Evolutionary conservation across 2,797 vertebrate genomes (phyloP).

Genomic region (Nasua narica): DNA sequence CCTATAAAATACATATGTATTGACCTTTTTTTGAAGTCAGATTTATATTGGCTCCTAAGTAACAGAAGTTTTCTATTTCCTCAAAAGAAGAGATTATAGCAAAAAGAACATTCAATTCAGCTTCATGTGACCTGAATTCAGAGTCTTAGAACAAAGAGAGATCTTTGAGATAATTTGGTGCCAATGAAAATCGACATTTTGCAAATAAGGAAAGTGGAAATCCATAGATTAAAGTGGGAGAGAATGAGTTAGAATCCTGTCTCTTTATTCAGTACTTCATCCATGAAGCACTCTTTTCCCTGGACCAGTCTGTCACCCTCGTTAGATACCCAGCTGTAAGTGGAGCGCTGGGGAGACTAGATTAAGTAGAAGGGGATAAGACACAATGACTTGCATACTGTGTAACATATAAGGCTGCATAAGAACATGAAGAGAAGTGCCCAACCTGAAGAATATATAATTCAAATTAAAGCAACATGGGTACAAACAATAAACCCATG

Average conservation of each 20-base stretch:
- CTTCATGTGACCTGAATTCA: neutral
- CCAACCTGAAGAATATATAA: neutral
- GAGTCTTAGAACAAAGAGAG: neutral
- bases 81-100: neutral
- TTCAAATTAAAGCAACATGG: neutral
- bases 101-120: neutral
- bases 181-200: neutral
- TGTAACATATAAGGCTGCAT: neutral
- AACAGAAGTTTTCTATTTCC: neutral
- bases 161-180: neutral
- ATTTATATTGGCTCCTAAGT: neutral
- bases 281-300: neutral
- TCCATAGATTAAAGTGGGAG: neutral
- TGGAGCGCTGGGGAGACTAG: neutral
- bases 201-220: neutral
- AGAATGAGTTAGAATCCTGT: neutral
- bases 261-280: neutral
- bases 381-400: neutral
- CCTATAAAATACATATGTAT: neutral
- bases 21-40: neutral
- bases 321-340: neutral
- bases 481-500: neutral
- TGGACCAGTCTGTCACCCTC: neutral
- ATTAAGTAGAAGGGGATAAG: neutral
- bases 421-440: neutral